Evolutionary conservation across 2,113 vertebrate genomes (phyloP), one percentile per base, ranked within the genome.

Genomic region (Scomber colias): DNA sequence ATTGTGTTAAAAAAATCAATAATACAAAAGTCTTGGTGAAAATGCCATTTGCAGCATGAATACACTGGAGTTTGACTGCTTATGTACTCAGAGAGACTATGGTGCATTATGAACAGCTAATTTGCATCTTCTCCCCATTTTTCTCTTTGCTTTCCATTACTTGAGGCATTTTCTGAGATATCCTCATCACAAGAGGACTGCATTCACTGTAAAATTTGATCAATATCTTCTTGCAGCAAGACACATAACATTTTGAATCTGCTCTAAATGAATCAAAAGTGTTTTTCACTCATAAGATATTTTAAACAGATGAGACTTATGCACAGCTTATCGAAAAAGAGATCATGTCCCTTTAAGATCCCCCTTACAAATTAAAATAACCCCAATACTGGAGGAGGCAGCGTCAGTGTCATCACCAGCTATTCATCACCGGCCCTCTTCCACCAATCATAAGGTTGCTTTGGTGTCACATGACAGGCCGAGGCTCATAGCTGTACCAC

Each of bases 401-500:
- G 44, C 40, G 63, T 31, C 59, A 51, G 44, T 66, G 63, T 79
- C 57, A 72, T 67, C 55, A 71, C 63, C 19, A 57, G 67, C 40
- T 57, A 65, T 85, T 82, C 48, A 72, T 88, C 62, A 66, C 45
- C 40, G 17, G 13, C 12, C 44, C 27, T n/a, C 49, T 44, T 76
- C 13, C 45, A 24, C 86, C 77, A 86, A 84, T 85, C 78, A 60
- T 4, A 51, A 11, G 17, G 31, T 27, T 63, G 49, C 14, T 15
- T 3, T 15, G 9, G 46, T 9, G 68, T 83, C 87, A 85, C 59
- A 74, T 73, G 73, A 53, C 77, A 40, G 48, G 55, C n/a, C 17
- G 31, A 44, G 50, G 60, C 79, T 77, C 67, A 77, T 5, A 44
- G 17, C 63, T 71, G 60, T 27, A 13, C 49, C 77, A 44, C 79